Base-by-base conservation (phyloP, 1,140 invertebrate genomes). In the Trichonephila clavipes region DNA sequence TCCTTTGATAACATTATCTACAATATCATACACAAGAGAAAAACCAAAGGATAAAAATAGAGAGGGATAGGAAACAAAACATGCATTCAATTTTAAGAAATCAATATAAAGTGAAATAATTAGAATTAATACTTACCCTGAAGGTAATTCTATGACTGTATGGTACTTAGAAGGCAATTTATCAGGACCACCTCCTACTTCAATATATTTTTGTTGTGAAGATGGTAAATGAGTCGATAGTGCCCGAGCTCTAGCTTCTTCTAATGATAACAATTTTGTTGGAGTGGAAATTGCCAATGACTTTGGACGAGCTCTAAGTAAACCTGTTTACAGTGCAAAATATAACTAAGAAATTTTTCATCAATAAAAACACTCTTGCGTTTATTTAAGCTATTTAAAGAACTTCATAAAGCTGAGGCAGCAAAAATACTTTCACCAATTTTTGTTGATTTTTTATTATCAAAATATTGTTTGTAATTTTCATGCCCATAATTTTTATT, bases 81-180 rank as follows among this genome's bases (percentile, higher is more conserved):
- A 64, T n/a, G n/a, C 19, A 64, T 10, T 66, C 1, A 8, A 66
- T 24, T 10, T 10, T 21, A 69, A 69, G n/a, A 16, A 4, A 21
- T 16, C 59, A 18, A 28, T 12, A 28, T 69, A 28, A 10, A 69
- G 5, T 51, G 51, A 51, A 1, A 51, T 51, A 64, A 64, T 64
- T 6, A 19, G 62, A 19, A 64, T 64, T 18, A 21, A 77, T 34
- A 59, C 72, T 69, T 89, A 90, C 59, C 95, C 94, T 14, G 69
- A 24, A 61, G 94, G 94, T 28, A 90, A 92, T 3, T 92, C 92
- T 62, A 94, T 92, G 10, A 99, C 97, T 2, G 98, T 99, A 95
- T 99, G 98, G 96, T 99, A 99, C 95, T 98, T 98, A 72, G 97
- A 97, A 0, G 98, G 98, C 21, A 99, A 96, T 95, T 97, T 98